Conservation (phyloP, 2,888 invertebrate genomes). For the Hypena proboscidalis region DNA sequence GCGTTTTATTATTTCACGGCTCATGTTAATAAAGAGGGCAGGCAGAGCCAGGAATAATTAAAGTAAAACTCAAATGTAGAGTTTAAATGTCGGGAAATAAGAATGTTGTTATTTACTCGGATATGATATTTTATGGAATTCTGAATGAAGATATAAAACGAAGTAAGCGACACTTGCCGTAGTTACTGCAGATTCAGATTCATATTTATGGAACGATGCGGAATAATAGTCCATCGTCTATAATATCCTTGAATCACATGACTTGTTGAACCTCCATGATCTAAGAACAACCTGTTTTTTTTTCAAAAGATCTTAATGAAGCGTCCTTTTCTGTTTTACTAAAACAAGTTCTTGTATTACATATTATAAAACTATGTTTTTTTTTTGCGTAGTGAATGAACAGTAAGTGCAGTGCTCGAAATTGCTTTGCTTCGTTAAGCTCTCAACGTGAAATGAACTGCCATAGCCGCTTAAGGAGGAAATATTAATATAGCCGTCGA, state of each 20-base stretch:
- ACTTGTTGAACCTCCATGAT: too few species aligned
- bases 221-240: too few species aligned
- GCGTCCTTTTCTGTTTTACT: too few species aligned
- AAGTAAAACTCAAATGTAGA: slow-evolving; percentile 44
- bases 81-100: slow-evolving; percentile 19
- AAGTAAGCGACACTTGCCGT: too few species aligned
- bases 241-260: too few species aligned
- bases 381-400: slow-evolving; percentile 68
- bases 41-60: slow-evolving; percentile 54
- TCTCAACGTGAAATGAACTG: slow-evolving; percentile 55
- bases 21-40: slow-evolving; percentile 57
- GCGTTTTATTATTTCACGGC: slow-evolving; percentile 57
- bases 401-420: slow-evolving; percentile 55
- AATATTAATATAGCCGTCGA: slow-evolving; percentile 40
- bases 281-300: too few species aligned
- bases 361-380: too few species aligned
- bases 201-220: too few species aligned
- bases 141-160: neutral
- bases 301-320: too few species aligned
- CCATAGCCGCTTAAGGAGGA: slow-evolving; percentile 37
- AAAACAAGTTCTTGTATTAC: too few species aligned
- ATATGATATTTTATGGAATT: slow-evolving; percentile 5
- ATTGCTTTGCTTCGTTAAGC: slow-evolving; percentile 61
- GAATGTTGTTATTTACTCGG: slow-evolving; percentile 18
- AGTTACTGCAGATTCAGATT: too few species aligned